Evolutionary conservation across 1,140 invertebrate genomes (phyloP).

Genomic region (Oscheius sp.): DNA sequence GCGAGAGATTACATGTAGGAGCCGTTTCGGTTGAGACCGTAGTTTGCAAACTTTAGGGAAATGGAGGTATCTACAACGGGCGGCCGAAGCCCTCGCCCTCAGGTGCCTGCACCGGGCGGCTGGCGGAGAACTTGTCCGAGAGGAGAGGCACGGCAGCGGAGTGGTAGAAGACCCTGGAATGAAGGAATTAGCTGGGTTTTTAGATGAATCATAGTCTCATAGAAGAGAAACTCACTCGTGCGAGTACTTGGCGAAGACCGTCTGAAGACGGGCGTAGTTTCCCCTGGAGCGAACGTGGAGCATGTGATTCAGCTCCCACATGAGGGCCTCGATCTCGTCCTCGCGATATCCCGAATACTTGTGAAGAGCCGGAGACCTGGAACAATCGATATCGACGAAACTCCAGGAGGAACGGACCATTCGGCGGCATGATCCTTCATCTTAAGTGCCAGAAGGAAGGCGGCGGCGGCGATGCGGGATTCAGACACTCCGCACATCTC

Average conservation of each 20-base stretch:
- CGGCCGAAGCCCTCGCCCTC: no score
- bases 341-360: slow-evolving; percentile 82
- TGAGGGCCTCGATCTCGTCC: slow-evolving; percentile 73
- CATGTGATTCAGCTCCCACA: slow-evolving; percentile 73
- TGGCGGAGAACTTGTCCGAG: slow-evolving; percentile 6
- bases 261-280: slow-evolving; percentile 72
- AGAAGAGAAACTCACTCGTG: slow-evolving; percentile 72
- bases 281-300: slow-evolving; percentile 70
- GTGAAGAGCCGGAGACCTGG: slow-evolving; percentile 75
- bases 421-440: slow-evolving; percentile 67
- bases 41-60: no score
- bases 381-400: neutral
- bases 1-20: no score
- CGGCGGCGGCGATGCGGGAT: slow-evolving; percentile 81
- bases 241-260: slow-evolving; percentile 87
- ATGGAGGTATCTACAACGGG: no score
- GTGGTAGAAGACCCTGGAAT: slow-evolving; percentile 76
- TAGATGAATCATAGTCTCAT: slow-evolving; percentile 17
- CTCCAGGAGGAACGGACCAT: slow-evolving; percentile 67
- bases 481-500: slow-evolving; percentile 75
- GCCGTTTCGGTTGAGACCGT: no score
- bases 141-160: slow-evolving; percentile 64
- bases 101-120: slow-evolving; percentile 21
- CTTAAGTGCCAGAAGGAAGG: slow-evolving; percentile 77
- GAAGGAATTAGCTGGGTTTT: slow-evolving; percentile 47